These are phyloP conservation scores for Babyrousa celebensis DNA, from an alignment of 2,797 vertebrate species.

Conservation along the genomic window DNA sequence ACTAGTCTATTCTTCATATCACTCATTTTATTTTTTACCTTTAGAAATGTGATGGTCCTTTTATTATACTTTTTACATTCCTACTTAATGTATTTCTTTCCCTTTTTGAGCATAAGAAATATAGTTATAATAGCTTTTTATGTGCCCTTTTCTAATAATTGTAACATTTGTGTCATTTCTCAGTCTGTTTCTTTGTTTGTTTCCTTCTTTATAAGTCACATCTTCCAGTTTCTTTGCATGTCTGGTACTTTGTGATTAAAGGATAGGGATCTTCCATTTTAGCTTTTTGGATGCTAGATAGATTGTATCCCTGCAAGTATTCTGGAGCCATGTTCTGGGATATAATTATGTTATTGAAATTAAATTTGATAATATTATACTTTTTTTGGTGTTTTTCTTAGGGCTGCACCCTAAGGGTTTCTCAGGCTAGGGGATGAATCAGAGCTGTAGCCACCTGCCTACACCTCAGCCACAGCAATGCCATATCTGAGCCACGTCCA, in stretches of 20 bases:
- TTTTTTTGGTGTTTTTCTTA: background rate
- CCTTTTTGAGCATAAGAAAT: background rate
- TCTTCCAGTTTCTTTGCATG: background rate
- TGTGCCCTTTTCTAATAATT: background rate
- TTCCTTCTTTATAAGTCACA: background rate
- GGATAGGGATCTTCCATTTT: background rate
- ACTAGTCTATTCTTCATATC: background rate
- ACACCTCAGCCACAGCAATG: too few species aligned
- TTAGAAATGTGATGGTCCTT: background rate
- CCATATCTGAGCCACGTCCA: too few species aligned
- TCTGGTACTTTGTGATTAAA: background rate
- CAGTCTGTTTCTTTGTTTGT: background rate
- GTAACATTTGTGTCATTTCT: background rate
- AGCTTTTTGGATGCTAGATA: background rate
- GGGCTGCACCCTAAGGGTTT: too few species aligned
- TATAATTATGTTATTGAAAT: background rate
- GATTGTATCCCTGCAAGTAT: background rate
- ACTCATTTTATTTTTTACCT: background rate
- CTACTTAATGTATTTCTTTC: background rate
- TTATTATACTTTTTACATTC: background rate
- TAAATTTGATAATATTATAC: background rate
- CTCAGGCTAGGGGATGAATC: too few species aligned
- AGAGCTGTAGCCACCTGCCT: too few species aligned
- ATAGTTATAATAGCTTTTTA: background rate
- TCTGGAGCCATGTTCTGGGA: background rate